phyloP scores from a whole-genome alignment of 1,140 invertebrate genomes.

The Aradophagus sp. region DNA sequence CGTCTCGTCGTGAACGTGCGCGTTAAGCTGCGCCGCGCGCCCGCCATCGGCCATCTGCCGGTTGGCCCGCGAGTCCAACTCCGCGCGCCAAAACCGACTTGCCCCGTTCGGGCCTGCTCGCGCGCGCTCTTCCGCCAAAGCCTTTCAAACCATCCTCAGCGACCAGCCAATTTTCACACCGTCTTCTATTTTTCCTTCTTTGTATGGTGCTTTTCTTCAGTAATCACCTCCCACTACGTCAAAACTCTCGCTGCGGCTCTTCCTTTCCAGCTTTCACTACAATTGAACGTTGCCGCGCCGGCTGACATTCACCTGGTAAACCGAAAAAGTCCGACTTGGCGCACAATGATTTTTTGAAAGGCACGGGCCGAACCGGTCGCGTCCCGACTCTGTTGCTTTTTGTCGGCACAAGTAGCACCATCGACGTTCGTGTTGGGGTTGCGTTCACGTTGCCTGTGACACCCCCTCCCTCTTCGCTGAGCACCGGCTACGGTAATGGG shows the following conservation, averaged over 20 bases:
- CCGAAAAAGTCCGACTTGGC: constrained; percentile 1
- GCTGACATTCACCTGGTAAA: not conserved
- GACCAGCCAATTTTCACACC: too few species aligned
- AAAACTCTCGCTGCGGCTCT: too few species aligned
- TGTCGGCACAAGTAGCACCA: too few species aligned
- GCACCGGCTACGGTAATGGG: too few species aligned
- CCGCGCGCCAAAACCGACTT: constrained; percentile 66
- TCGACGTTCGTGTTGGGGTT: too few species aligned
- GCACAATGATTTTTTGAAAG: constrained; percentile 2
- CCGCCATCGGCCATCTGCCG: constrained; percentile 71
- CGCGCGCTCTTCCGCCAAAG: not conserved
- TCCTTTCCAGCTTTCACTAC: too few species aligned
- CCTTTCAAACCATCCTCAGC: not conserved
- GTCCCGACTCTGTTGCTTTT: constrained; percentile 9
- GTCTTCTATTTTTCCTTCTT: too few species aligned
- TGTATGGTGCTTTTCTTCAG: too few species aligned
- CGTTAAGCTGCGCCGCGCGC: constrained; percentile 52
- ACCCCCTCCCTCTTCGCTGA: too few species aligned
- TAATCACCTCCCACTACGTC: too few species aligned
- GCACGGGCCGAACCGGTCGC: constrained; percentile 37
- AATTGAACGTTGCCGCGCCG: not conserved
- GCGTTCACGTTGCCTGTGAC: too few species aligned
- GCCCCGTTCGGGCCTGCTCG: too few species aligned
- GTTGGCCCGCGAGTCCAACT: constrained; percentile 51
- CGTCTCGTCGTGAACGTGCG: constrained; percentile 48